Percentiles rank a stretch among this genome's conserved stretches.
Evolutionary conservation across 2,797 vertebrate genomes (phyloP).

Genomic region (Arvicola amphibius): DNA sequence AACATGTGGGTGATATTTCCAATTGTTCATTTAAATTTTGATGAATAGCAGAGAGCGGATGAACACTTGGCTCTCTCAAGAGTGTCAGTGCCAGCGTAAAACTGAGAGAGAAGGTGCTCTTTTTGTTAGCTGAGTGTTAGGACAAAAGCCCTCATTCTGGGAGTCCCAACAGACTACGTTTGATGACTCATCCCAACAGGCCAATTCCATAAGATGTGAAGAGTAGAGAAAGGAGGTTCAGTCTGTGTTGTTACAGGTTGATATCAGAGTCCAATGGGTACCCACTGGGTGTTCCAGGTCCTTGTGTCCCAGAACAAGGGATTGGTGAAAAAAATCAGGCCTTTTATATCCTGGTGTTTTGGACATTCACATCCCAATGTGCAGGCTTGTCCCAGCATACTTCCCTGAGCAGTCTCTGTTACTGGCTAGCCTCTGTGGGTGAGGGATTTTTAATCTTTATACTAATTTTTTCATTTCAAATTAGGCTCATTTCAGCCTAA

Average conservation of each 20-base stretch:
- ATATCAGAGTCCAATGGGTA: neutral
- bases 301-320: neutral
- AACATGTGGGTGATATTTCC: neutral
- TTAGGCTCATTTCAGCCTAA: neutral
- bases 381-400: neutral
- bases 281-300: neutral
- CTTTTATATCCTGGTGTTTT: neutral
- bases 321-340: neutral
- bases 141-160: neutral
- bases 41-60: neutral
- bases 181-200: too few relatives aligned
- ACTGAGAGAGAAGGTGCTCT: neutral
- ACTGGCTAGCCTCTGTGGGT: neutral
- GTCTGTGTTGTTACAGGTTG: neutral
- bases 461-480: neutral
- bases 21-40: conserved; percentile 53
- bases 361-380: neutral
- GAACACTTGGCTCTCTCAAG: conserved; percentile 3
- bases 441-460: neutral
- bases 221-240: neutral
- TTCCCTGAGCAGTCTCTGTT: neutral
- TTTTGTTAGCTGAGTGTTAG: neutral
- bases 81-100: neutral
- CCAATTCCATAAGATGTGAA: neutral
- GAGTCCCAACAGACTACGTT: too few relatives aligned